Percentiles rank a stretch among this genome's conserved stretches.
Evolutionary conservation across 2,888 invertebrate species (phyloP).

Genomic region (Protodeltote pygarga): DNA sequence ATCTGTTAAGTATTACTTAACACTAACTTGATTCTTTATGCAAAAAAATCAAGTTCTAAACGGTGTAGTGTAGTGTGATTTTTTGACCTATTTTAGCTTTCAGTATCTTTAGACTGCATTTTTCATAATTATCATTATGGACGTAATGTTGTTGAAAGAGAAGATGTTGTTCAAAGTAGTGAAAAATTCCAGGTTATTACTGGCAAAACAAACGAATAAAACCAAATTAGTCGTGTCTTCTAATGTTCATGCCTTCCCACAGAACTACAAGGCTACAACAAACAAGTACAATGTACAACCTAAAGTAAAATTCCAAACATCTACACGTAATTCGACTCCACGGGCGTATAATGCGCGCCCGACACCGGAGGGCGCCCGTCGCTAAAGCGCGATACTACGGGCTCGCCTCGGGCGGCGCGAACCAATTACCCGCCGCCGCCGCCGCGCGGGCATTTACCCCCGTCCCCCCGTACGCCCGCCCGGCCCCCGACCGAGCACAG

Average conservation of each 20-base stretch:
- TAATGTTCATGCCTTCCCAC: constrained; percentile 2
- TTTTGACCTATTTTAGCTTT: too few relatives aligned
- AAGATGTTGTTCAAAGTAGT: too few relatives aligned
- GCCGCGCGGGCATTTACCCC: constrained; percentile 83
- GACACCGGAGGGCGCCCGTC: constrained; percentile 86
- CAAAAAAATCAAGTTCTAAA: too few relatives aligned
- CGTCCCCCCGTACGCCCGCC: constrained; percentile 60
- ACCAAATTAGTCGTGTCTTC: neutral
- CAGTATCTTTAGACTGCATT: too few relatives aligned
- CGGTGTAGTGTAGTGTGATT: too few relatives aligned
- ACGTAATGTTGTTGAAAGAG: too few relatives aligned
- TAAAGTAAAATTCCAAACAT: constrained; percentile 32
- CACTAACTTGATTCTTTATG: too few relatives aligned
- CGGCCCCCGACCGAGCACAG: constrained; percentile 61
- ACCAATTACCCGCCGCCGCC: constrained; percentile 86
- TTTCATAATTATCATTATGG: too few relatives aligned
- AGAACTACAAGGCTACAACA: constrained; percentile 15
- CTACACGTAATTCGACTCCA: constrained; percentile 62
- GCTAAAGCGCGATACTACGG: constrained; percentile 87
- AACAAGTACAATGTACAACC: constrained; percentile 17
- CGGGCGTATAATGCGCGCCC: constrained; percentile 62
- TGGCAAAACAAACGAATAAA: too few relatives aligned
- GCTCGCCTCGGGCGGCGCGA: constrained; percentile 87
- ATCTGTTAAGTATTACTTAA: too few relatives aligned
- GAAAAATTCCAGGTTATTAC: too few relatives aligned